Evolutionary conservation across 2,113 vertebrate species (phyloP).

Genomic region (Coreoperca whiteheadi): DNA sequence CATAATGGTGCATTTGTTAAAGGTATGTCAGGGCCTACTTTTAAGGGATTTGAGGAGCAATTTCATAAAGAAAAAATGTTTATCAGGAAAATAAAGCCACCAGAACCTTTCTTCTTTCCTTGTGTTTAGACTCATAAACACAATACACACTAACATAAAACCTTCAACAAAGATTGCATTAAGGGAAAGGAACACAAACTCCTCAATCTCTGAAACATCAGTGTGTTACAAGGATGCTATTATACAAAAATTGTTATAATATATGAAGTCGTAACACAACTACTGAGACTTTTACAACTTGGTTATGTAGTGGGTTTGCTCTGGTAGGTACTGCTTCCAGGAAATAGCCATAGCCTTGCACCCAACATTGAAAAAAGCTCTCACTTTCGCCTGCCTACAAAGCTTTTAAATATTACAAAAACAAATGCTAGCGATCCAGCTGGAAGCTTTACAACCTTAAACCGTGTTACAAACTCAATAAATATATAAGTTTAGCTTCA

Average conservation of each 20-base stretch:
- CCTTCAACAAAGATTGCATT: neutral
- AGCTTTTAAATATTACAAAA: neutral
- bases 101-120: constrained; percentile 3
- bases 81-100: neutral
- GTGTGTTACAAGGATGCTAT: neutral
- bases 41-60: constrained; percentile 22
- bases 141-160: constrained; percentile 14
- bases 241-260: neutral
- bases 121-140: constrained; percentile 4
- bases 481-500: constrained; percentile 3
- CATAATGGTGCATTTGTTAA: constrained; percentile 36
- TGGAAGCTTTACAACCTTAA: neutral
- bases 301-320: neutral
- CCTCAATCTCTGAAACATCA: neutral
- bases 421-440: neutral
- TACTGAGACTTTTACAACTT: neutral
- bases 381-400: neutral
- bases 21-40: constrained; percentile 4
- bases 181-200: constrained; percentile 2
- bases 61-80: neutral
- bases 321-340: neutral
- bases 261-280: neutral
- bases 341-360: neutral
- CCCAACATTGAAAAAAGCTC: neutral
- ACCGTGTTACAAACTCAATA: neutral